Base-by-base conservation (phyloP, 2,797 vertebrate species). In the Fundulus diaphanus region DNA sequence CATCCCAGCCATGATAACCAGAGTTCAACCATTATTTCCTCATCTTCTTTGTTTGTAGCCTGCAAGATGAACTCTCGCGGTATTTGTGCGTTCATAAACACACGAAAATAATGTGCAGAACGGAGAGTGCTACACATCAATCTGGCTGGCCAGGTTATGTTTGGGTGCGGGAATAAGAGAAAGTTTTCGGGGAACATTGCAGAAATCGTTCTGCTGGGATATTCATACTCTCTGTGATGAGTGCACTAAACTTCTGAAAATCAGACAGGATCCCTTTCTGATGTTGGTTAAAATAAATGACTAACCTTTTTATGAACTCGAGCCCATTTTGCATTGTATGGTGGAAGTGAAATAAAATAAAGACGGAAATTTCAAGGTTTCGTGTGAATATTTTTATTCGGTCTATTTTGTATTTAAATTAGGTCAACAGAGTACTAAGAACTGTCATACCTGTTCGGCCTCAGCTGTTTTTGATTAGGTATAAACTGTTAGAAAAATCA, bases 141-240 rank as follows among this genome's bases (percentile, higher is more conserved):
- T n/a, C n/a, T n/a, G n/a, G n/a, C n/a, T n/a, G n/a, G n/a, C n/a
- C n/a, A n/a, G n/a, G n/a, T n/a, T n/a, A n/a, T n/a, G n/a, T n/a
- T n/a, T n/a, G n/a, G n/a, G n/a, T n/a, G n/a, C n/a, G 11, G n/a
- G 22, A 20, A 40, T 7, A 77, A 3, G 22, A 3, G 3, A 44
- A 54, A 37, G n/a, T 18, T 73, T 73, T 37, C 11, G 48, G 31
- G 61, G 15, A 40, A 22, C 4, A 57, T 31, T 18, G 33, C 37
- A 5, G n/a, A 74, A 69, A 35, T 74, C 11, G 72, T 66, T 80
- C 40, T 33, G 68, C 2, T 2, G 11, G n/a, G 20, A 69, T 65
- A 8, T 44, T 63, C 11, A 1, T 48, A 56, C 83, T 85, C 84
- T 87, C 79, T 78, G 44, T 83, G 87, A 82, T 54, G 77, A 85